Evolutionary conservation across 2,797 vertebrate species (phyloP).

Genomic region (Urocyon cinereoargenteus): DNA sequence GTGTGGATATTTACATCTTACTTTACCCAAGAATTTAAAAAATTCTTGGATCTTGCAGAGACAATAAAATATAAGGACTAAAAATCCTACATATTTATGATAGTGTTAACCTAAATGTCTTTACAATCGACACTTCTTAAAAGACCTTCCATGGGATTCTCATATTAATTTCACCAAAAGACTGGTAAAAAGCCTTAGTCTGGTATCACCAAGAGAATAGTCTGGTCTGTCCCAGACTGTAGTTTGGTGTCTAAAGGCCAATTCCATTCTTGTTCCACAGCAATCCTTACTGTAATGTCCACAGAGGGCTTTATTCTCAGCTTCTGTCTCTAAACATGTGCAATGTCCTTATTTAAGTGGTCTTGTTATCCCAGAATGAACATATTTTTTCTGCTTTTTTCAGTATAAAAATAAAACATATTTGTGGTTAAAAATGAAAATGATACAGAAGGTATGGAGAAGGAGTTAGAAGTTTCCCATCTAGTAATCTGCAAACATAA

Average conservation of each 20-base stretch:
- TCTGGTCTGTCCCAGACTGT: neutral
- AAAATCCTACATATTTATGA: neutral
- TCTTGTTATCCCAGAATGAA: neutral
- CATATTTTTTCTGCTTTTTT: neutral
- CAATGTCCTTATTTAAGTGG: neutral
- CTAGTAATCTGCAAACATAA: neutral
- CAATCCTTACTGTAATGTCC: neutral
- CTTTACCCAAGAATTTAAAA: neutral
- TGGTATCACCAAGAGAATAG: neutral
- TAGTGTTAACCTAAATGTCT: neutral
- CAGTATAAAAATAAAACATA: neutral
- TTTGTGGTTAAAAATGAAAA: neutral
- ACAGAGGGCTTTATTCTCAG: neutral
- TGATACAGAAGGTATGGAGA: neutral
- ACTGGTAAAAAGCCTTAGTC: neutral
- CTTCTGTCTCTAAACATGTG: neutral
- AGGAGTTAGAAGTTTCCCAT: neutral
- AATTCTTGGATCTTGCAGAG: neutral
- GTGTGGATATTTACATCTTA: neutral
- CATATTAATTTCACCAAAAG: neutral
- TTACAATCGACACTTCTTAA: neutral
- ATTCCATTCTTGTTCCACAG: accelerated
- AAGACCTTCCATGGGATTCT: neutral
- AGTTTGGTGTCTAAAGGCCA: neutral
- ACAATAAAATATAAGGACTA: neutral